phyloP scores from a whole-genome alignment of 2,888 invertebrate species.

The Lepidochitona cinerea region DNA sequence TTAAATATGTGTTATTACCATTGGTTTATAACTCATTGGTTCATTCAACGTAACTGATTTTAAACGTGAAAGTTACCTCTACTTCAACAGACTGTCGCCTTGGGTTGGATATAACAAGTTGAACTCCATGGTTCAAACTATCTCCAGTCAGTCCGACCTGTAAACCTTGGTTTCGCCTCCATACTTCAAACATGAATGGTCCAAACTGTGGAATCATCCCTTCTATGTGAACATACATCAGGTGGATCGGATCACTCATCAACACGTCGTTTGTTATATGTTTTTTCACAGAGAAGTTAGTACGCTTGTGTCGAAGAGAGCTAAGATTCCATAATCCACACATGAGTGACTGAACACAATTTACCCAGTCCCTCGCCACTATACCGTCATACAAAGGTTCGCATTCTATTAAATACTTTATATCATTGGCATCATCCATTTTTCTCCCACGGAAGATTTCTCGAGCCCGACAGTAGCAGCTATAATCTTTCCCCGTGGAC shows the following conservation, averaged over 20 bases:
- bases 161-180: not conserved
- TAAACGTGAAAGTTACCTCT: conserved; percentile 1
- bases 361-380: not conserved
- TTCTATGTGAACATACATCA: conserved; percentile 1
- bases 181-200: conserved; percentile 1
- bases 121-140: not conserved
- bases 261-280: not conserved
- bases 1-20: too few species aligned
- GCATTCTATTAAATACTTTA: not conserved
- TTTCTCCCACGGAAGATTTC: not conserved
- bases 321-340: not conserved
- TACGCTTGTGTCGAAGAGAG: not conserved
- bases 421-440: not conserved
- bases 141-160: not conserved
- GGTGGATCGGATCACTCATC: not conserved
- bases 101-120: not conserved
- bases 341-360: not conserved
- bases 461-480: not conserved
- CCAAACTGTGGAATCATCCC: conserved; percentile 2
- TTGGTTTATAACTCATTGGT: too few species aligned
- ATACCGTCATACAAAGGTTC: not conserved
- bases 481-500: not conserved
- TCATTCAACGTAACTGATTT: too few species aligned
- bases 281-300: not conserved
- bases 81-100: not conserved